A percentile compares a stretch with the other conserved stretches of the same genome.
Conservation (phyloP, 2,888 invertebrate species). For the Aproaerema taeniolella region DNA sequence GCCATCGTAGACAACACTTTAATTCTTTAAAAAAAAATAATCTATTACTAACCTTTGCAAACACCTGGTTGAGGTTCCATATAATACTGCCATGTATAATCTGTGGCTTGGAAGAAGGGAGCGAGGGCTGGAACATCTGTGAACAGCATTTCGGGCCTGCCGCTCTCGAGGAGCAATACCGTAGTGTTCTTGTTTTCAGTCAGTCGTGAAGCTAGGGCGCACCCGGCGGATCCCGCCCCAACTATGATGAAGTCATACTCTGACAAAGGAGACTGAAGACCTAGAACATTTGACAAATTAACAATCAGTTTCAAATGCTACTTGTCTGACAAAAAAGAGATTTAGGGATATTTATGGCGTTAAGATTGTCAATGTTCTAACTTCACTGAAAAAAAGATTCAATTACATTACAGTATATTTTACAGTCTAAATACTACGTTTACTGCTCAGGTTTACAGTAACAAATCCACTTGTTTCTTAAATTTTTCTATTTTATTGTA, state of each 20-base stretch:
- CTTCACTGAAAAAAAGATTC: too few relatives aligned
- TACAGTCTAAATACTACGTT: too few relatives aligned
- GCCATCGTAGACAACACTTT: too few relatives aligned
- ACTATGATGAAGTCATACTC: slow-evolving; percentile 77
- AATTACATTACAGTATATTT: too few relatives aligned
- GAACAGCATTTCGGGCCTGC: slow-evolving; percentile 63
- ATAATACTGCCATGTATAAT: slow-evolving; percentile 84
- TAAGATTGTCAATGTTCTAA: background rate
- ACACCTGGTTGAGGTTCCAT: slow-evolving; percentile 80
- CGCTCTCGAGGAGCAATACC: slow-evolving; percentile 57
- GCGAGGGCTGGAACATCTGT: slow-evolving; percentile 77
- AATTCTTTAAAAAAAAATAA: too few relatives aligned
- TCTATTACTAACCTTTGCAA: slow-evolving; percentile 64
- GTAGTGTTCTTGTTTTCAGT: slow-evolving; percentile 54
- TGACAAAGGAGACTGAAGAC: slow-evolving; percentile 38
- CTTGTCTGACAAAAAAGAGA: too few relatives aligned
- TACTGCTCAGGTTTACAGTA: too few relatives aligned
- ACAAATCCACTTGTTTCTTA: too few relatives aligned
- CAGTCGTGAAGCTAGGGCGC: slow-evolving; percentile 70
- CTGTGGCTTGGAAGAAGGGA: slow-evolving; percentile 76
- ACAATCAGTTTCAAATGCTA: too few relatives aligned
- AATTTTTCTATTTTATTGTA: too few relatives aligned
- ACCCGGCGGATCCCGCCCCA: slow-evolving; percentile 77
- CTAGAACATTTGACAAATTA: too few relatives aligned
- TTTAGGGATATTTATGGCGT: slow-evolving; percentile 1